Evolutionary conservation across 2,113 vertebrate genomes (phyloP).

Genomic region (Pseudorasbora parva): DNA sequence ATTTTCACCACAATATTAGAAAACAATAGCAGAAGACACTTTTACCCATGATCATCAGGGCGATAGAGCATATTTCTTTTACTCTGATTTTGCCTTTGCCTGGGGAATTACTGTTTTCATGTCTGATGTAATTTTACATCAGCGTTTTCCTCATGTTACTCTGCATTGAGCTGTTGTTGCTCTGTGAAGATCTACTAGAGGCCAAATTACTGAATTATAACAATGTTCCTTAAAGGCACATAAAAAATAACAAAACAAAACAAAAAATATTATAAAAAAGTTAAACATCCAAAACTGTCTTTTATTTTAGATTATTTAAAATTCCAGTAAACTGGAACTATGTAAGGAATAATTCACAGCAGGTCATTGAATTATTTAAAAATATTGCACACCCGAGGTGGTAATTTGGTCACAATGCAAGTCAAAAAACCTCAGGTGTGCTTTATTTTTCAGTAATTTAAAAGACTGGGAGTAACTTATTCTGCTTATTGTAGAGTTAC

Average conservation of each 20-base stretch:
- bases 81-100: not conserved
- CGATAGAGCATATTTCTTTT: not conserved
- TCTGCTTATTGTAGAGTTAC: not conserved
- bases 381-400: not conserved
- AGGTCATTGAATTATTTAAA: no score
- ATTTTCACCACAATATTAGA: not conserved
- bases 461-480: not conserved
- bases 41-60: not conserved
- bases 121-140: conserved; percentile 45
- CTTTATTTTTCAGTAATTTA: not conserved
- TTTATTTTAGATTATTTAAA: no score
- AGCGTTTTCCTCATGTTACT: conserved; percentile 25
- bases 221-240: not conserved
- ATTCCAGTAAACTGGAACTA: not conserved
- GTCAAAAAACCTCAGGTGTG: no score
- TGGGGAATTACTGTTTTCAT: not conserved
- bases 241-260: not conserved
- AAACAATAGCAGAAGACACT: not conserved
- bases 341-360: not conserved
- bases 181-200: not conserved
- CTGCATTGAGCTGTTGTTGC: not conserved
- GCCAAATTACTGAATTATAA: not conserved
- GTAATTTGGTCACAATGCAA: no score
- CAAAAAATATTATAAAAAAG: no score
- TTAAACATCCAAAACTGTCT: not conserved